A percentile compares a stretch with the other conserved stretches of the same genome.
Conservation (phyloP, 2,888 invertebrate genomes). For the Callimorpha dominula region DNA sequence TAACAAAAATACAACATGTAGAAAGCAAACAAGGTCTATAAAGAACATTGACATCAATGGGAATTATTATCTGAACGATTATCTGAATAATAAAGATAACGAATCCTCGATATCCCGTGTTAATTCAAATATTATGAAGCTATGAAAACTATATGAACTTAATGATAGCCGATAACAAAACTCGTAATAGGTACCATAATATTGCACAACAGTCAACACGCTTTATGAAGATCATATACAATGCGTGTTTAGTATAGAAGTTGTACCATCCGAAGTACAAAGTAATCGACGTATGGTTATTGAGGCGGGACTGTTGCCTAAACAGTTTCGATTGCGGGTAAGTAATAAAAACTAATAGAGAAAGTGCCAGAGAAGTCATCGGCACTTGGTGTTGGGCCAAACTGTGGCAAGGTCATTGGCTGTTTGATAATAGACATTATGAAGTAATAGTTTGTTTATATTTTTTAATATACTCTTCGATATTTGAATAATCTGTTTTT, state of each 20-base stretch:
- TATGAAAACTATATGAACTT: slow-evolving; percentile 59
- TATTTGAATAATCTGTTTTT: slow-evolving; percentile 7
- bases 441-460: slow-evolving; percentile 80
- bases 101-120: slow-evolving; percentile 38
- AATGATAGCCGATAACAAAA: slow-evolving; percentile 58
- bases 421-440: slow-evolving; percentile 79
- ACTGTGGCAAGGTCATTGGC: slow-evolving; percentile 81
- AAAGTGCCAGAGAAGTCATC: slow-evolving; percentile 82
- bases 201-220: slow-evolving; percentile 20
- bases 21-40: not conserved
- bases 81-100: slow-evolving; percentile 24
- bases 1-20: not conserved
- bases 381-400: slow-evolving; percentile 81
- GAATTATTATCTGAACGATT: not conserved
- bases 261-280: slow-evolving; percentile 32
- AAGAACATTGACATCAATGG: not conserved
- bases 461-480: slow-evolving; percentile 60
- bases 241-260: slow-evolving; percentile 29
- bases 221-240: slow-evolving; percentile 26
- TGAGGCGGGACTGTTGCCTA: slow-evolving; percentile 25
- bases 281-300: slow-evolving; percentile 55
- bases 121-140: slow-evolving; percentile 49
- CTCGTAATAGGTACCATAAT: slow-evolving; percentile 45
- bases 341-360: slow-evolving; percentile 77
- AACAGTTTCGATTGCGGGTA: slow-evolving; percentile 43